A percentile compares a stretch with the other conserved stretches of the same genome.
Conservation (phyloP, 1,140 invertebrate species). For the Trichonephila clavipes region DNA sequence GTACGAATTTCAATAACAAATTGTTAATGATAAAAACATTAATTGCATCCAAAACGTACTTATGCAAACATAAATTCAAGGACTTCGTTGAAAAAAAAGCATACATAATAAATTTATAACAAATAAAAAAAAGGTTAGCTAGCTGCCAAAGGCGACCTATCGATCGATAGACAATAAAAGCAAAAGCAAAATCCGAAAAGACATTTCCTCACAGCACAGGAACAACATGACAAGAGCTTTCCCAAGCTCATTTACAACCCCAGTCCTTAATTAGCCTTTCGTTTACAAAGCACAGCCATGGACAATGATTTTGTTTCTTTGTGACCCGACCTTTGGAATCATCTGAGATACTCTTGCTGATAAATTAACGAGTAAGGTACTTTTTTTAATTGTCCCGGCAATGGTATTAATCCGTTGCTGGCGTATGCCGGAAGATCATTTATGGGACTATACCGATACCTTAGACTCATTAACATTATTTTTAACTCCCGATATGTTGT, state of each 20-base stretch:
- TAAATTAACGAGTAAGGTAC: background rate
- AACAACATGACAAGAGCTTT: conserved; percentile 7
- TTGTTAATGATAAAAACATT: too few species aligned
- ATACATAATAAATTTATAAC: background rate
- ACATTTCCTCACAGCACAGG: background rate
- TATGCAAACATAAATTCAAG: too few species aligned
- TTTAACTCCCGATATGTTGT: background rate
- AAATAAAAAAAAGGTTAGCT: background rate
- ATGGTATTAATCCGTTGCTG: background rate
- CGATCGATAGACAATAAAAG: background rate
- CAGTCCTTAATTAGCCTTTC: background rate
- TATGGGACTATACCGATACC: background rate
- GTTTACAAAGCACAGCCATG: conserved; percentile 3
- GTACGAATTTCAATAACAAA: too few species aligned
- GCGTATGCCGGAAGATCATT: background rate
- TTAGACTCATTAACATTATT: background rate
- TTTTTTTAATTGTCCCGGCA: conserved; percentile 3
- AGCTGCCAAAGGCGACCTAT: background rate
- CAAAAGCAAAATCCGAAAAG: background rate
- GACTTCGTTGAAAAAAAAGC: too few species aligned
- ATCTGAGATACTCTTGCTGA: conserved; percentile 5
- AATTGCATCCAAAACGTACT: too few species aligned
- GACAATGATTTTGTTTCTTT: background rate
- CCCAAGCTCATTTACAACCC: background rate
- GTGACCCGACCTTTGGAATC: background rate